A percentile compares a stretch with the other conserved stretches of the same genome.
These are phyloP conservation scores for Megathymus violae DNA, from an alignment of 1,140 invertebrate species.

Conservation along the genomic window DNA sequence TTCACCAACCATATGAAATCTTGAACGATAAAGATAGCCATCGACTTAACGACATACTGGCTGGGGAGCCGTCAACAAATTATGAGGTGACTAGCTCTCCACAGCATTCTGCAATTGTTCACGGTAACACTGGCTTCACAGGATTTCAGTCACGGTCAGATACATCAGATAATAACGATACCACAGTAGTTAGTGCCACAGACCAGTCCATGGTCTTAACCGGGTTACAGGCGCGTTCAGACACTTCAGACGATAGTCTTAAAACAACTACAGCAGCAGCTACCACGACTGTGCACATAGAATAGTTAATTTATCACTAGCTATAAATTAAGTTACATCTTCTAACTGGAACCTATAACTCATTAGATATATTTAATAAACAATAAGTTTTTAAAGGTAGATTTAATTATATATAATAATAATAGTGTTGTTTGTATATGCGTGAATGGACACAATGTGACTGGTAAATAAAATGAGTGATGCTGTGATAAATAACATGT, in stretches of 20 bases:
- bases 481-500: slow-evolving; percentile 68
- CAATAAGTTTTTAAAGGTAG: too few relatives aligned
- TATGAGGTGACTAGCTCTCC: slow-evolving; percentile 42
- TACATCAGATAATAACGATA: not conserved
- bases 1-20: slow-evolving; percentile 60
- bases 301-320: slow-evolving; percentile 27
- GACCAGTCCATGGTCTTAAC: too few relatives aligned
- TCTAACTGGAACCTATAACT: not conserved
- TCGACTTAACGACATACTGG: slow-evolving; percentile 32
- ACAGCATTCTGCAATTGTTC: slow-evolving; percentile 57
- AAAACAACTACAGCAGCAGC: slow-evolving; percentile 48
- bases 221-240: too few relatives aligned
- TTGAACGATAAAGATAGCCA: slow-evolving; percentile 45
- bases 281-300: slow-evolving; percentile 20
- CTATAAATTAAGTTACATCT: slow-evolving; percentile 1
- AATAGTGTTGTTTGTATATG: too few relatives aligned
- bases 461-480: slow-evolving; percentile 58
- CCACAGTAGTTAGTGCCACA: too few relatives aligned
- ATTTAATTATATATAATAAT: too few relatives aligned
- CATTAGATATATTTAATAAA: too few relatives aligned
- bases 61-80: slow-evolving; percentile 8
- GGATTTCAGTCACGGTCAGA: slow-evolving; percentile 63
- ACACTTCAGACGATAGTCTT: too few relatives aligned
- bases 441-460: slow-evolving; percentile 37
- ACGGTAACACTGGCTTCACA: slow-evolving; percentile 60